Evolutionary conservation across 1,140 invertebrate genomes (phyloP).

Genomic region (Carcinoscorpius rotundicauda): DNA sequence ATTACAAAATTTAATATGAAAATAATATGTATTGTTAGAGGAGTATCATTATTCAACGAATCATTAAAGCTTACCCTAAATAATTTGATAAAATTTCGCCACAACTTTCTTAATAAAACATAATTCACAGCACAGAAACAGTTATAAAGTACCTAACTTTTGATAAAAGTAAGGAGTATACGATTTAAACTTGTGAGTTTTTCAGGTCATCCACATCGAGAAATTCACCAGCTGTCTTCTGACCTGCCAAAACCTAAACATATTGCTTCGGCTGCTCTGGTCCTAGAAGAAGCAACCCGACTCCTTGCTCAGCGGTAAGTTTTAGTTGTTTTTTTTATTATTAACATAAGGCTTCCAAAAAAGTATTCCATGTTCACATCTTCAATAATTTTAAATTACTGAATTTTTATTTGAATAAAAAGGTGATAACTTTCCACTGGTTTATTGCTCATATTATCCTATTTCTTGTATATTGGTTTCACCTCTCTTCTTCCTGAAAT

Average conservation of each 20-base stretch:
- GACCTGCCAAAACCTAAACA: constrained; percentile 24
- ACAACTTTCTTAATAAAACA: no score
- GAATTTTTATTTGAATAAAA: background rate
- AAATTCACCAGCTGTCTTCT: constrained; percentile 26
- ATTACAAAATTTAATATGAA: no score
- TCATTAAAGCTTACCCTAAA: no score
- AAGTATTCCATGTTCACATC: constrained; percentile 18
- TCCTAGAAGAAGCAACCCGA: constrained; percentile 66
- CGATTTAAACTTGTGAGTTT: background rate
- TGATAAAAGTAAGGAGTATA: background rate
- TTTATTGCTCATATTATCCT: no score
- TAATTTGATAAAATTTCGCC: no score
- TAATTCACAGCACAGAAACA: no score
- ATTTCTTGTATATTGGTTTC: no score
- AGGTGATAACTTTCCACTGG: background rate
- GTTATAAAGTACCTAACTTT: background rate
- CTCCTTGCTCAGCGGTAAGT: constrained; percentile 72
- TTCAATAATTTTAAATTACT: background rate
- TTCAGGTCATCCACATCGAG: constrained; percentile 23
- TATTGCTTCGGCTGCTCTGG: constrained; percentile 25
- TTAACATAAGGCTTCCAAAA: no score
- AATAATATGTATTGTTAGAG: no score
- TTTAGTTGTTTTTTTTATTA: no score
- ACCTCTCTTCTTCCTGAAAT: no score
- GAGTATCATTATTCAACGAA: no score